Conservation (phyloP, 2,113 vertebrate genomes). For the Sterna hirundo region DNA sequence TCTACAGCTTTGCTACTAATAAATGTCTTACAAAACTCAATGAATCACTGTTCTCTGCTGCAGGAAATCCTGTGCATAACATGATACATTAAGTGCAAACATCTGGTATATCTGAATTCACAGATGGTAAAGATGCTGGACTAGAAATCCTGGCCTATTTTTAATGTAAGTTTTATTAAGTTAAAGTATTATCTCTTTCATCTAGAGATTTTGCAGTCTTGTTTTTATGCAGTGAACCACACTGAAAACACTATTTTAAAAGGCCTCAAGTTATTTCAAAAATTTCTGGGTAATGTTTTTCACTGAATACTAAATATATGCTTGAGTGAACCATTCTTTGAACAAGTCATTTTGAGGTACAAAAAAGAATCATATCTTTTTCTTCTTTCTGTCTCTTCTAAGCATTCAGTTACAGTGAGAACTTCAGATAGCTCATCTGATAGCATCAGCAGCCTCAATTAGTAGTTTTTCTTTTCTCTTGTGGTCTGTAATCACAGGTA, state of each 20-base stretch:
- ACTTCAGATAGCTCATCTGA: background rate
- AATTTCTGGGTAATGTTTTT: background rate
- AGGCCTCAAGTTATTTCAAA: background rate
- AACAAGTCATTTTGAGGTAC: background rate
- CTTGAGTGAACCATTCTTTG: background rate
- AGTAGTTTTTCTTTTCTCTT: background rate
- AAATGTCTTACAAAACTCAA: constrained; percentile 21
- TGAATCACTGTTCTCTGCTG: constrained; percentile 28
- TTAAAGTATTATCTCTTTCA: constrained; percentile 11
- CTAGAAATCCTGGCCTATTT: constrained; percentile 13
- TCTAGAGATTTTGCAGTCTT: background rate
- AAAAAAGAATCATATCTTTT: background rate
- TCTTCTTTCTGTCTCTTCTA: background rate
- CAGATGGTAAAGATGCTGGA: background rate
- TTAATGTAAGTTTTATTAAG: constrained; percentile 32
- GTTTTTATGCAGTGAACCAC: background rate
- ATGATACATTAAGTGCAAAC: constrained; percentile 17
- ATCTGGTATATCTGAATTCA: constrained; percentile 31
- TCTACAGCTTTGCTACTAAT: background rate
- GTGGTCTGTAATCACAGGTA: background rate
- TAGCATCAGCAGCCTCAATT: background rate
- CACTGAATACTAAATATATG: background rate
- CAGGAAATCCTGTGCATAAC: constrained; percentile 12
- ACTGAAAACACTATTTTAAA: constrained; percentile 26
- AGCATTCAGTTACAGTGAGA: background rate